Evolutionary conservation across 2,113 vertebrate species (phyloP), one percentile per base, ranked within the genome.

Genomic region (Zootoca vivipara): DNA sequence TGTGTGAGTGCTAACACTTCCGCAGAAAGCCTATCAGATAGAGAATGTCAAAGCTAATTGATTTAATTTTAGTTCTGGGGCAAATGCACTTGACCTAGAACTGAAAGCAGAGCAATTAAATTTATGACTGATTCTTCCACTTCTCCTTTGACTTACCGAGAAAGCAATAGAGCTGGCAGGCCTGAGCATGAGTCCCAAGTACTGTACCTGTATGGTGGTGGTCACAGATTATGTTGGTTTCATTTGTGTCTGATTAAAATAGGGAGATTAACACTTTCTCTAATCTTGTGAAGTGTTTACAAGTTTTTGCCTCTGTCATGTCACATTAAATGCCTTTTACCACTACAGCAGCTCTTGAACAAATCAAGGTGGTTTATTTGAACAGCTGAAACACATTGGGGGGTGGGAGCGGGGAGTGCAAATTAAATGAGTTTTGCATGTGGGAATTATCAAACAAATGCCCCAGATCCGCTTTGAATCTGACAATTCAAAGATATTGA

Each of bases 301-400:
- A 52, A 72, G 78, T 78, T 42, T 80, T 89, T 56, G 58, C 79
- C 84, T 89, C 87, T 90, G 28, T 79, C 52, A 69, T 72, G 92
- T 90, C 75, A 12, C 75, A 7, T 40, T n/a, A 83, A 78, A 93
- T 92, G 92, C 89, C 93, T 93, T 92, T 82, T 74, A 10, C 9
- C 33, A 20, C 9, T 33, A 38, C 73, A 42, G 58, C 0, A 72
- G 3, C 67, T 87, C 83, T 52, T 33, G 72, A 0, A 0, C 22
- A 58, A 58, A 80, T 35, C n/a, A 67, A 38, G 65, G n/a, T 56
- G 64, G 69, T 70, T 28, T 65, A 77, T 82, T 42, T 46, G 33
- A 85, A 77, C 35, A 75, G 42, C 24, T 52, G 70, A 46, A 74
- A 74, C 2, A 73, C 40, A 33, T 62, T 26, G 18, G 38, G 35